phyloP scores from a whole-genome alignment of 2,888 invertebrate species.

The Auanema freiburgensis region DNA sequence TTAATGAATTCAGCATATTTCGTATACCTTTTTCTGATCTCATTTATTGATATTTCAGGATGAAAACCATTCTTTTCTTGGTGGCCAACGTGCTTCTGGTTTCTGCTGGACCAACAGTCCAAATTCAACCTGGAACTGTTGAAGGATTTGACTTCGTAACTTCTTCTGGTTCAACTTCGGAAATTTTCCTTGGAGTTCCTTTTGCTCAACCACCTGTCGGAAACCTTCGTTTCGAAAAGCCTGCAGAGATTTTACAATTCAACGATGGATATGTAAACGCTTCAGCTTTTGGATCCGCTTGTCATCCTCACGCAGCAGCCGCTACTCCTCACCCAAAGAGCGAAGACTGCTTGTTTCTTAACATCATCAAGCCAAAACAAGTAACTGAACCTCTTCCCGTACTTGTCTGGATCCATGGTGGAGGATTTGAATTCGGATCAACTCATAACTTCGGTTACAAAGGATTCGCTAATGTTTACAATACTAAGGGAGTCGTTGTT shows the following conservation, averaged over 20 bases:
- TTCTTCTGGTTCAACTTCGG: constrained; percentile 13
- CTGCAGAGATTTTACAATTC: too few species aligned
- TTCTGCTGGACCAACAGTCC: too few species aligned
- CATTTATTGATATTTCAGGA: too few species aligned
- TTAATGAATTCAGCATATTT: too few species aligned
- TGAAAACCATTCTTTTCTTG: too few species aligned
- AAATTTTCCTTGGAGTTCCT: constrained; percentile 47
- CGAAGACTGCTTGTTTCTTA: constrained; percentile 91
- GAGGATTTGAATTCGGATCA: constrained; percentile 81
- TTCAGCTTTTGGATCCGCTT: constrained; percentile 39
- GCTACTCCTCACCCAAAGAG: constrained; percentile 23
- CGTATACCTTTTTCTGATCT: too few species aligned
- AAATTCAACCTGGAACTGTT: constrained; percentile 41
- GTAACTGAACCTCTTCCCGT: constrained; percentile 75
- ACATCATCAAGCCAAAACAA: constrained; percentile 73
- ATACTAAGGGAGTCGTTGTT: constrained; percentile 15
- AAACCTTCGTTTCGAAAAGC: constrained; percentile 46
- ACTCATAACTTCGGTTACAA: constrained; percentile 48
- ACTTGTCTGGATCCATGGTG: constrained; percentile 92
- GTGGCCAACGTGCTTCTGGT: too few species aligned
- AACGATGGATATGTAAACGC: constrained; percentile 49
- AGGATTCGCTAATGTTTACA: constrained; percentile 16
- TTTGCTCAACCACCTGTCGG: constrained; percentile 50
- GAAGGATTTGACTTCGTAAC: constrained; percentile 35
- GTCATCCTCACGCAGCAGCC: constrained; percentile 38